These are phyloP conservation scores for Phoebastria nigripes DNA, from an alignment of 2,797 vertebrate species.

Conservation along the genomic window DNA sequence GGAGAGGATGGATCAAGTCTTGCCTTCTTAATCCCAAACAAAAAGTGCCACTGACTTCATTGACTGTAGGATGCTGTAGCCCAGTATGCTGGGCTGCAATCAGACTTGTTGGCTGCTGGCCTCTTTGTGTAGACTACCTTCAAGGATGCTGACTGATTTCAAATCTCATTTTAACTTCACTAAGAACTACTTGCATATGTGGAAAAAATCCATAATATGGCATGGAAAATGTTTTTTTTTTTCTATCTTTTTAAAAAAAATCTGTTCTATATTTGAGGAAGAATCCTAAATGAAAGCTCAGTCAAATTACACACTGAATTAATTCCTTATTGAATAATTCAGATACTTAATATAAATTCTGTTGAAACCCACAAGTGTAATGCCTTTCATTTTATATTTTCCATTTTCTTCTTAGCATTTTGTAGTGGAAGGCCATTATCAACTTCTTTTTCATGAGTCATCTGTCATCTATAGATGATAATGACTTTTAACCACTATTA, in stretches of 20 bases:
- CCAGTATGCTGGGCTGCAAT: not conserved
- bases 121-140: not conserved
- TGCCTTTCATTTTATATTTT: not conserved
- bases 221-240: not conserved
- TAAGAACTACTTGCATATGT: not conserved
- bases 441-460: not conserved
- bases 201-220: not conserved
- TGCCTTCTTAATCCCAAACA: not conserved
- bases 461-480: not conserved
- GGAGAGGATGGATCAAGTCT: not conserved
- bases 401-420: not conserved
- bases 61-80: not conserved
- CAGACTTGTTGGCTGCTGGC: not conserved
- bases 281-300: not conserved
- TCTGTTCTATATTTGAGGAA: not conserved
- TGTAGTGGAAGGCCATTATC: not conserved
- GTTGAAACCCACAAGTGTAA: not conserved
- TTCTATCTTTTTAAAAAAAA: not conserved
- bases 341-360: not conserved
- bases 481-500: not conserved
- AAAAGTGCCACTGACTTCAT: not conserved
- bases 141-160: not conserved
- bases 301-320: not conserved
- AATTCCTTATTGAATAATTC: not conserved
- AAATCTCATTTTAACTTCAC: not conserved